Percentiles rank a stretch among this genome's conserved stretches.
Conservation (phyloP, 2,797 vertebrate genomes). For the Nannoperca obscura region DNA sequence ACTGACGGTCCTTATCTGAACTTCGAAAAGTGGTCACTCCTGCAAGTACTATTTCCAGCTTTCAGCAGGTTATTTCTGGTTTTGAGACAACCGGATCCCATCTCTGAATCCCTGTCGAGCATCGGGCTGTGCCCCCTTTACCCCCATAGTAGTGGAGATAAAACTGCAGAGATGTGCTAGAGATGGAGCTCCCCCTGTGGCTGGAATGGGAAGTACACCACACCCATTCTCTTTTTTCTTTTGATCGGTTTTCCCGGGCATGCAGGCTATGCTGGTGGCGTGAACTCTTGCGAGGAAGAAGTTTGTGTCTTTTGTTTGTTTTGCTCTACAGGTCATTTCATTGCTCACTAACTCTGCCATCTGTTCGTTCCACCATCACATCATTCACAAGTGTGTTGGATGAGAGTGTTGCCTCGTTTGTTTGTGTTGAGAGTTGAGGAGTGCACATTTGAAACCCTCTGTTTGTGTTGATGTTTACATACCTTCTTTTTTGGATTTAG, state of each 20-base stretch:
- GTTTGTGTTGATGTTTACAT: conserved; percentile 13
- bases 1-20: conserved; percentile 17
- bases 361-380: conserved; percentile 29
- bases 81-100: not conserved
- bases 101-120: conserved; percentile 22
- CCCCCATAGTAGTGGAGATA: conserved; percentile 11
- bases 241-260: no score
- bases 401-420: conserved; percentile 2
- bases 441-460: not conserved
- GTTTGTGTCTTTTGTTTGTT: conserved; percentile 10
- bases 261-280: conserved; percentile 13
- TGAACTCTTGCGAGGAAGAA: not conserved
- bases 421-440: conserved; percentile 25
- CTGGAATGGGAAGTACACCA: conserved; percentile 61
- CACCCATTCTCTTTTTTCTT: conserved; percentile 35
- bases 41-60: not conserved
- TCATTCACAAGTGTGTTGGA: conserved; percentile 25
- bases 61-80: not conserved
- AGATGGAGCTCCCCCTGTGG: conserved; percentile 51
- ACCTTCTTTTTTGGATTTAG: not conserved
- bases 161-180: conserved; percentile 1
- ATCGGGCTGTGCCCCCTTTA: not conserved
- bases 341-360: conserved; percentile 39
- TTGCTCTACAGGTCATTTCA: conserved; percentile 22
- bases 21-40: not conserved